Evolutionary conservation across 2,797 vertebrate species (phyloP).

Genomic region (Cygnus olor): DNA sequence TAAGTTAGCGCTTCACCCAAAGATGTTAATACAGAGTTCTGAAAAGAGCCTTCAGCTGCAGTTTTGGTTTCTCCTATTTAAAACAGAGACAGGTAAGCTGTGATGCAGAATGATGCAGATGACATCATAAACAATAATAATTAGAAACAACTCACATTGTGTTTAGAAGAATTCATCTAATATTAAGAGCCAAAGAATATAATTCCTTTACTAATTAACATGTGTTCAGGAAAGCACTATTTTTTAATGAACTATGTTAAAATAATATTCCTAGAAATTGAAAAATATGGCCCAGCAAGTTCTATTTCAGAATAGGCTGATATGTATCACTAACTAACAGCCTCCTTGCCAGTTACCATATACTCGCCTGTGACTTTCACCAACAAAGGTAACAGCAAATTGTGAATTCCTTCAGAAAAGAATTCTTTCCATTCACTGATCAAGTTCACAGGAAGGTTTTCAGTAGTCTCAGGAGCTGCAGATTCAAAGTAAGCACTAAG

Average conservation of each 20-base stretch:
- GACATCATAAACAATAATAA: not conserved
- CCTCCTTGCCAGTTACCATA: not conserved
- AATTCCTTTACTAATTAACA: not conserved
- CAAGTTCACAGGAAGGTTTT: conserved; percentile 86
- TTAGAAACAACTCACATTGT: not conserved
- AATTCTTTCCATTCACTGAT: conserved; percentile 92
- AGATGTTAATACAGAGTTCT: conserved; percentile 84
- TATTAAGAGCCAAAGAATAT: not conserved
- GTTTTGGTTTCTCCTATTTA: conserved; percentile 83
- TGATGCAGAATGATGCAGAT: not conserved
- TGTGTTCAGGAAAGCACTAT: not conserved
- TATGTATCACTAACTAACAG: not conserved
- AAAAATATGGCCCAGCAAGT: not conserved
- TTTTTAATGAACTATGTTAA: not conserved
- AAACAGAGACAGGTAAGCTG: not conserved
- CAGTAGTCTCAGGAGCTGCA: conserved; percentile 68
- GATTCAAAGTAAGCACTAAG: conserved; percentile 87
- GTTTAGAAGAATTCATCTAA: not conserved
- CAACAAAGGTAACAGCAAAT: conserved; percentile 89
- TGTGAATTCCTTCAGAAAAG: conserved; percentile 92
- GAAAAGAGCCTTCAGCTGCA: conserved; percentile 85
- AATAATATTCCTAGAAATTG: not conserved
- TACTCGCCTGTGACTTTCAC: conserved; percentile 88
- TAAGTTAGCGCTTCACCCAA: conserved; percentile 87
- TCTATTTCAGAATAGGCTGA: not conserved